These are phyloP conservation scores for Chaenodraco wilsoni DNA, from an alignment of 2,797 vertebrate genomes.

Conservation along the genomic window DNA sequence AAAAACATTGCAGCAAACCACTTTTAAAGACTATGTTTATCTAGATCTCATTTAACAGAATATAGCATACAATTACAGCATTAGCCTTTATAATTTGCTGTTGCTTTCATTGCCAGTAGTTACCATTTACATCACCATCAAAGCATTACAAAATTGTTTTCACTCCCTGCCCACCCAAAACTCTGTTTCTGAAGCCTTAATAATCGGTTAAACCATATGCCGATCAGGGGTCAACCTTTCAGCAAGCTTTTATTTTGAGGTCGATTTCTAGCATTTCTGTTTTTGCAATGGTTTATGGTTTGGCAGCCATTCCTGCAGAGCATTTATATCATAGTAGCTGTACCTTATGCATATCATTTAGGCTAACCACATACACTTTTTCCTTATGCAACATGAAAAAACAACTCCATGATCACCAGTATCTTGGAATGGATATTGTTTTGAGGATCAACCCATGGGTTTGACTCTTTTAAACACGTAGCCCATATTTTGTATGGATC, in stretches of 20 bases:
- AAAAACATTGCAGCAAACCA: background rate
- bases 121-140: background rate
- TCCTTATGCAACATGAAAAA: conserved; percentile 43
- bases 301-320: conserved; percentile 40
- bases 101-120: background rate
- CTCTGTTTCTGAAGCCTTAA: background rate
- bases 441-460: conserved; percentile 10
- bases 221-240: conserved; percentile 24
- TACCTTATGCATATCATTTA: conserved; percentile 41
- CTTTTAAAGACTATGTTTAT: background rate
- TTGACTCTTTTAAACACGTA: conserved; percentile 22
- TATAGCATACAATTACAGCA: background rate
- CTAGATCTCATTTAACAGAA: background rate
- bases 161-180: background rate
- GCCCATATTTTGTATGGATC: conserved; percentile 11
- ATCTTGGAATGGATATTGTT: conserved; percentile 48
- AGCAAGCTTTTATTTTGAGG: conserved; percentile 24
- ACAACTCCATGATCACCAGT: conserved; percentile 4
- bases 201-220: conserved; percentile 18
- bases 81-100: background rate
- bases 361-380: conserved; percentile 41
- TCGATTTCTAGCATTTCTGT: conserved; percentile 40
- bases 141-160: too few relatives aligned
- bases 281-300: conserved; percentile 43
- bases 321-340: conserved; percentile 28